Conservation (phyloP, 2,797 vertebrate genomes). For the Hipposideros larvatus region DNA sequence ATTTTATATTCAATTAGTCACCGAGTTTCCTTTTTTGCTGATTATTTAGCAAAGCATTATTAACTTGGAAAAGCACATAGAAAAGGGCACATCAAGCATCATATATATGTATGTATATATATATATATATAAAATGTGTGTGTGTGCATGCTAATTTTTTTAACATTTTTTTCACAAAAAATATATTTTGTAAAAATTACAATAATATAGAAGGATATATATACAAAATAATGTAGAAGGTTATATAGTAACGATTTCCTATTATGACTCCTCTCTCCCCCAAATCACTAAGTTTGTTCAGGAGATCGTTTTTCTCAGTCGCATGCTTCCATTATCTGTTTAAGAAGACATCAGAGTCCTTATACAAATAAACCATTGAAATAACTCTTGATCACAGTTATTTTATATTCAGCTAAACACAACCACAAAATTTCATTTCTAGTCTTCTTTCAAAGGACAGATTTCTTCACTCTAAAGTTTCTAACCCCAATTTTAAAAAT, state of each 20-base stretch:
- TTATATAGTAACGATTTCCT: neutral
- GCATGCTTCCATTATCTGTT: neutral
- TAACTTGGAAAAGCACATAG: neutral
- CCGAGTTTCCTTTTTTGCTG: neutral
- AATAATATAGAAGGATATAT: neutral
- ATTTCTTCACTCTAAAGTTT: neutral
- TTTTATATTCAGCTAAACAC: neutral
- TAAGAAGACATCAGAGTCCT: neutral
- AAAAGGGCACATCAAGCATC: neutral
- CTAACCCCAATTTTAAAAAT: neutral
- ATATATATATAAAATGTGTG: neutral
- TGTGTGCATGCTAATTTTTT: neutral
- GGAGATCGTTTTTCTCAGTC: neutral
- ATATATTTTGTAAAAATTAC: neutral
- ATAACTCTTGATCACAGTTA: neutral
- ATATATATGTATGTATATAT: neutral
- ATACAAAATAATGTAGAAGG: neutral
- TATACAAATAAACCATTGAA: conserved; percentile 29
- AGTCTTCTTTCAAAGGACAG: neutral
- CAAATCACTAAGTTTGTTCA: neutral
- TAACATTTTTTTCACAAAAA: conserved; percentile 28
- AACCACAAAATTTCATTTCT: conserved; percentile 6
- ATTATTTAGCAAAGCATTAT: conserved; percentile 15
- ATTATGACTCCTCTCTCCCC: neutral
- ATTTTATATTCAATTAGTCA: conserved; percentile 16